These are phyloP conservation scores for Drosophila pallidifrons DNA, from an alignment of 1,140 invertebrate species.

Conservation along the genomic window DNA sequence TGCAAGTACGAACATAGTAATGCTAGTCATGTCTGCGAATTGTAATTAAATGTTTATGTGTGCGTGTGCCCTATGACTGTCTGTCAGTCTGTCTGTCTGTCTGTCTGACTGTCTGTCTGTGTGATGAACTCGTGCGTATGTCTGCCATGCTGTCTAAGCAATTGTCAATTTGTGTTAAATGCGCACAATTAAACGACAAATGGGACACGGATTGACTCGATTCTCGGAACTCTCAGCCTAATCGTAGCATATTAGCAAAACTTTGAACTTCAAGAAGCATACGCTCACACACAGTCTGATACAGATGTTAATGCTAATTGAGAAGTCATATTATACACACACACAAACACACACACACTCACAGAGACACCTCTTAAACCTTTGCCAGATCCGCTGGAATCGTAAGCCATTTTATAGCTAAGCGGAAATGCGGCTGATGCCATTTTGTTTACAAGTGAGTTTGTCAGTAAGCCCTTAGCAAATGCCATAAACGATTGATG, in stretches of 20 bases:
- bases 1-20: conserved; percentile 35
- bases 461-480: conserved; percentile 48
- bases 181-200: conserved; percentile 74
- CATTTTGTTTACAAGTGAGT: conserved; percentile 51
- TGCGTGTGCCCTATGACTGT: conserved; percentile 2
- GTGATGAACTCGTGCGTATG: conserved; percentile 43
- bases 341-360: background rate
- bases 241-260: conserved; percentile 67
- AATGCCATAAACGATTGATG: conserved; percentile 57
- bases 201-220: conserved; percentile 53
- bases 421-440: conserved; percentile 38
- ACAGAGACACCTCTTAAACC: conserved; percentile 18
- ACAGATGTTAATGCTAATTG: conserved; percentile 30
- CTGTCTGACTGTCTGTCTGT: conserved; percentile 17
- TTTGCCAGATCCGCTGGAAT: background rate
- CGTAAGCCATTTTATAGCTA: conserved; percentile 43
- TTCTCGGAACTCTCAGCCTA: conserved; percentile 44
- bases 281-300: conserved; percentile 27
- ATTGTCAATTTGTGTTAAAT: conserved; percentile 79
- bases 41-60: conserved; percentile 60
- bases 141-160: conserved; percentile 54
- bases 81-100: conserved; percentile 20
- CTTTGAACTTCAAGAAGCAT: conserved; percentile 39
- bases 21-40: conserved; percentile 49
- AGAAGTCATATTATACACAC: conserved; percentile 26